Conservation (phyloP, 2,888 invertebrate species). For the Brachylomia viminalis region DNA sequence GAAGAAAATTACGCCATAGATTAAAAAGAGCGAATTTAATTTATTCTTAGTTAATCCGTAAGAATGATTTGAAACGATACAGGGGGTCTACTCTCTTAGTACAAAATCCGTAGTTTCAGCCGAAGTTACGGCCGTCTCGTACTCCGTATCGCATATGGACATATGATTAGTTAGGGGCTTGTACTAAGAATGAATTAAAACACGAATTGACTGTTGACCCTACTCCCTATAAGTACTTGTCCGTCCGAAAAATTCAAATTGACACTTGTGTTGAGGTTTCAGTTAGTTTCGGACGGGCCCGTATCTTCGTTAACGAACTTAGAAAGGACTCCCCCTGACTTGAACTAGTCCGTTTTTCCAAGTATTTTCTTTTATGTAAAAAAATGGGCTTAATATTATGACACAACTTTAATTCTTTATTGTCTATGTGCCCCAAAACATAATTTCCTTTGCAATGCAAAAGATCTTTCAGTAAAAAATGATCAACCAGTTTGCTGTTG, state of each 20-base stretch:
- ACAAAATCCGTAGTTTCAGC: too few relatives aligned
- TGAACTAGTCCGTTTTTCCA: background rate
- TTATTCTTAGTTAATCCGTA: constrained; percentile 74
- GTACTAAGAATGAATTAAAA: too few relatives aligned
- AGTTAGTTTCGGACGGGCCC: too few relatives aligned
- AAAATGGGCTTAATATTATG: background rate
- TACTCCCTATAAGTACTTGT: too few relatives aligned
- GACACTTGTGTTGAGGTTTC: too few relatives aligned
- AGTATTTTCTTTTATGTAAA: background rate
- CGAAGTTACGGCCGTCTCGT: too few relatives aligned
- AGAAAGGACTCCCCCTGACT: background rate
- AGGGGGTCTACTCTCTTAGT: too few relatives aligned
- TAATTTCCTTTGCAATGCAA: background rate
- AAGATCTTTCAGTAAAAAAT: background rate
- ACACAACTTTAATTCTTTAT: background rate
- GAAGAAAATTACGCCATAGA: constrained; percentile 82
- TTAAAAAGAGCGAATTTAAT: constrained; percentile 80
- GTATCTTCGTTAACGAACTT: too few relatives aligned
- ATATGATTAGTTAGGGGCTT: too few relatives aligned
- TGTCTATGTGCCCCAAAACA: background rate
- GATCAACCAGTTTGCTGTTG: background rate
- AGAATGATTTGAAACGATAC: constrained; percentile 55
- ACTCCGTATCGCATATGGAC: too few relatives aligned
- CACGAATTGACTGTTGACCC: too few relatives aligned
- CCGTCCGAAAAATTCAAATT: too few relatives aligned